Percentiles rank a stretch among this genome's conserved stretches.
Conservation (phyloP, 2,888 invertebrate species). For the Cyaniris semiargus region DNA sequence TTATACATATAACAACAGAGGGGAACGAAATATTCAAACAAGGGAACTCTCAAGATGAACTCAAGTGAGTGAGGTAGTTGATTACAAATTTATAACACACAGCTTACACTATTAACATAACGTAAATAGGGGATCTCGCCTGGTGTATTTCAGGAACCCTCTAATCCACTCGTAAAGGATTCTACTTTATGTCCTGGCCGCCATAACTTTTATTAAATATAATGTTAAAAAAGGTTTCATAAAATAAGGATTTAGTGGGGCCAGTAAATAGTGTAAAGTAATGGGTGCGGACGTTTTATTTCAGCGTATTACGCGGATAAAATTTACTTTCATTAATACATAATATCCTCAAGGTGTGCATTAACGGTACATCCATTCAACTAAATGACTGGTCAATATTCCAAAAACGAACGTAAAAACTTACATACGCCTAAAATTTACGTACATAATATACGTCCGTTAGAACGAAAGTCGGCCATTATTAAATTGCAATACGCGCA, state of each 20-base stretch:
- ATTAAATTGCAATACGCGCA: too few relatives aligned
- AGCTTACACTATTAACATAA: slow-evolving; percentile 25
- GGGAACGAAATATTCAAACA: background rate
- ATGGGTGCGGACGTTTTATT: slow-evolving; percentile 18
- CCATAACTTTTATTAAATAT: slow-evolving; percentile 29
- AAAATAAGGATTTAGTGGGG: slow-evolving; percentile 25
- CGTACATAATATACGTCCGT: too few relatives aligned
- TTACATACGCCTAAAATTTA: too few relatives aligned
- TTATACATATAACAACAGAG: background rate
- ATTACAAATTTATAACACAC: slow-evolving; percentile 18
- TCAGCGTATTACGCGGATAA: background rate
- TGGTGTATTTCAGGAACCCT: slow-evolving; percentile 25
- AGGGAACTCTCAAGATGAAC: slow-evolving; percentile 1
- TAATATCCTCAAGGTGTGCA: too few relatives aligned
- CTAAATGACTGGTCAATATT: too few relatives aligned
- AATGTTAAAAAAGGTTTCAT: slow-evolving; percentile 30
- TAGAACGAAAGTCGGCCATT: too few relatives aligned
- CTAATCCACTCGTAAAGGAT: slow-evolving; percentile 29
- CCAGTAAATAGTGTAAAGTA: slow-evolving; percentile 16
- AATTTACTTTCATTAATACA: background rate
- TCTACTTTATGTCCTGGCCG: slow-evolving; percentile 14
- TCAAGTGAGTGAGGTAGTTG: slow-evolving; percentile 12
- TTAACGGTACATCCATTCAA: too few relatives aligned
- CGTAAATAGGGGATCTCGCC: slow-evolving; percentile 11
- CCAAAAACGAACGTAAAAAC: too few relatives aligned